A percentile compares a stretch with the other conserved stretches of the same genome.
Conservation (phyloP, 2,888 invertebrate species). For the Stenoptilia bipunctidactyla region DNA sequence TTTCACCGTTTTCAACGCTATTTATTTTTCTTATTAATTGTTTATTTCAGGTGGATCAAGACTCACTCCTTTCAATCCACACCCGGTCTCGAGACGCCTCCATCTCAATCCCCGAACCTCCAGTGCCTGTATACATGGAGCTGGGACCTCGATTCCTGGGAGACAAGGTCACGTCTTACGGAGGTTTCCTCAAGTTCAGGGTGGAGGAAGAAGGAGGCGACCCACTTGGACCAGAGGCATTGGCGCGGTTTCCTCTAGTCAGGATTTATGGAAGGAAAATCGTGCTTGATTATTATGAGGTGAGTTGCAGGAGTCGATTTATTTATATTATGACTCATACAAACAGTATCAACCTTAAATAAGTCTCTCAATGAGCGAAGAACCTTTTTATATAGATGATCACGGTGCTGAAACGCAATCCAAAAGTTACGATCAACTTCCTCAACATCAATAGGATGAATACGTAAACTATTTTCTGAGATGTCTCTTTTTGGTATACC, state of each 20-base stretch:
- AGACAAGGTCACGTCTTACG: conserved; percentile 91
- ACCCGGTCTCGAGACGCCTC: conserved; percentile 45
- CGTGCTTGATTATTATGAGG: conserved; percentile 81
- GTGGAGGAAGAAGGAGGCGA: conserved; percentile 76
- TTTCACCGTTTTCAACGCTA: too few relatives aligned
- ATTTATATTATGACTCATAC: too few relatives aligned
- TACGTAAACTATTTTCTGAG: too few relatives aligned
- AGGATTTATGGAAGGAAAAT: conserved; percentile 84
- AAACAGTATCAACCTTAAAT: too few relatives aligned
- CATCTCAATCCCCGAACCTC: conserved; percentile 58
- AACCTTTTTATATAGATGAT: too few relatives aligned
- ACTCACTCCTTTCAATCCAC: conserved; percentile 47
- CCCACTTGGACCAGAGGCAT: conserved; percentile 65
- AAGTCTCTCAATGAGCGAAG: too few relatives aligned
- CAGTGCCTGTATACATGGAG: conserved; percentile 83
- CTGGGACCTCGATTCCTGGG: conserved; percentile 86
- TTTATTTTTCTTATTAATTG: too few relatives aligned
- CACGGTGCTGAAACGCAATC: too few relatives aligned
- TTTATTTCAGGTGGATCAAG: conserved; percentile 40
- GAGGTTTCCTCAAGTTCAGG: conserved; percentile 86
- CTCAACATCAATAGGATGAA: too few relatives aligned
- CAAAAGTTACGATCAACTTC: too few relatives aligned
- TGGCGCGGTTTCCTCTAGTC: conserved; percentile 81
- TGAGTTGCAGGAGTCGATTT: too few relatives aligned
- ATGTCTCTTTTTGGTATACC: too few relatives aligned